phyloP scores from a whole-genome alignment of 2,113 vertebrate species.

The Ageneiosus marmoratus region DNA sequence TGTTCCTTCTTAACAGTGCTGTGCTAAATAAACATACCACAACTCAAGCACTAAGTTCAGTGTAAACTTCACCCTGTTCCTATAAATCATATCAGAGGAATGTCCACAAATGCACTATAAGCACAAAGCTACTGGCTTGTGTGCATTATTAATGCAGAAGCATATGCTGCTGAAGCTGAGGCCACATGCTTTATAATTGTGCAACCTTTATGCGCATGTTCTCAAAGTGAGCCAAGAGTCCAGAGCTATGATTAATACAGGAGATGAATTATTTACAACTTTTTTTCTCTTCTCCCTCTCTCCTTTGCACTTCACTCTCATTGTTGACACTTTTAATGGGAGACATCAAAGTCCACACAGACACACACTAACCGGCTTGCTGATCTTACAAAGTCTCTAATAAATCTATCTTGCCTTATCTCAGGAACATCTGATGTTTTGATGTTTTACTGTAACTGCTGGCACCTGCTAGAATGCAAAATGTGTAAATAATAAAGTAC shows the following conservation, averaged over 20 bases:
- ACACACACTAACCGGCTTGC: not conserved
- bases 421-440: too few relatives aligned
- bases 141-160: slow-evolving; percentile 51
- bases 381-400: not conserved
- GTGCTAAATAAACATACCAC: too few relatives aligned
- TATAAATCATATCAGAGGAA: slow-evolving; percentile 31
- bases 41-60: too few relatives aligned
- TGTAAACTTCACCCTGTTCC: slow-evolving; percentile 9
- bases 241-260: slow-evolving; percentile 36
- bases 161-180: slow-evolving; percentile 37
- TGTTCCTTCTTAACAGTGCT: not conserved
- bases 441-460: too few relatives aligned
- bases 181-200: slow-evolving; percentile 30
- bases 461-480: not conserved
- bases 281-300: not conserved
- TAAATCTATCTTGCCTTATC: not conserved
- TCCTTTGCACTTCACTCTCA: not conserved
- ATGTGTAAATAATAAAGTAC: too few relatives aligned
- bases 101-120: slow-evolving; percentile 22
- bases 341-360: too few relatives aligned
- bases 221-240: slow-evolving; percentile 16
- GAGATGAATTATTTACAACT: slow-evolving; percentile 42
- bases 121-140: slow-evolving; percentile 27
- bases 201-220: slow-evolving; percentile 27
- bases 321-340: not conserved